Evolutionary conservation across 2,113 vertebrate species (phyloP), one percentile per base, ranked within the genome.

Genomic region (Bothrops jararaca): DNA sequence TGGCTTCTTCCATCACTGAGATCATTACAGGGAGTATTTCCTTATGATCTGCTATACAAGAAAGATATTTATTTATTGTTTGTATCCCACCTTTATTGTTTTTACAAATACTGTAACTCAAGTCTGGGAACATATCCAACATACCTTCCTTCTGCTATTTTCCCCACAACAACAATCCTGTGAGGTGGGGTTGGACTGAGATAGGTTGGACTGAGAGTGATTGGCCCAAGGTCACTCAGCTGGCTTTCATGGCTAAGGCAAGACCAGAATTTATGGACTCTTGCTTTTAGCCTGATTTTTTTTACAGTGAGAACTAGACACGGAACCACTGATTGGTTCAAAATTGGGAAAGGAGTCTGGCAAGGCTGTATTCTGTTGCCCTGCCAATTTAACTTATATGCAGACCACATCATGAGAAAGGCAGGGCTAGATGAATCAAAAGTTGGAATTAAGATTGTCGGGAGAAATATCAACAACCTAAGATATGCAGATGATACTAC

Each of bases 1-100:
- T 11, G n/a, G 86, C 94, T 92, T 88, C 9, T 92, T 95, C 88
- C 90, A 48, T 92, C 93, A 93, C 93, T 93, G 80, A 34, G 80
- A 42, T 86, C 60, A 29, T 20, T 89, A 18, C 0, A 0, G 42
- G 23, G 90, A 86, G 52, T 42, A 91, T 26, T 94, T 94, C 58
- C n/a, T 54, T 8, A 29, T 24, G 92, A 92, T 92, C 34, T 92
- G 23, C 20, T 3, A 52, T 34, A 85, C 9, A 34, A 89, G 22
- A 34, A 0, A 90, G 91, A 26, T 86, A 29, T 10, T n/a, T 69
- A 69, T 64, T 64, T 11, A 13, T n/a, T 13, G 26, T n/a, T 64
- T 64, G 26, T 11, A 64, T 64, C 11, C 4, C 2, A 23, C 11
- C 26, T 12, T 64, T 64, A 60, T 60, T 60, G 23, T 57, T 60